phyloP scores from a whole-genome alignment of 2,113 vertebrate genomes.

The Dolichallabes microphthalmus region DNA sequence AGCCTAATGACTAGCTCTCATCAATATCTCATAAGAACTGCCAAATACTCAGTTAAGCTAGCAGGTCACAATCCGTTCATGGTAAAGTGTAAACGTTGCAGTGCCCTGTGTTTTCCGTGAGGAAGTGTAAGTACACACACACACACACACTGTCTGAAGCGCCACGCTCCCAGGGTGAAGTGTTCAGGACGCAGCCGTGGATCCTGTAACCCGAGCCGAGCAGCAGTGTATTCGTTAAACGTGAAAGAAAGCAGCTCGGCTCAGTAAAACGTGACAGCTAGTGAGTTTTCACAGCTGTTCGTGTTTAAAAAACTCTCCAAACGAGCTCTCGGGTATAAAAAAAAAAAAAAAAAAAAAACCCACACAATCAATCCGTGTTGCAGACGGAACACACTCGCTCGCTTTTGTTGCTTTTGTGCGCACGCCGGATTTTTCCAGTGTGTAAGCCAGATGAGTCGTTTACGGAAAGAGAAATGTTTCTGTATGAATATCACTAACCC shows the following conservation, averaged over 20 bases:
- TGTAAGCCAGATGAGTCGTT: slow-evolving; percentile 37
- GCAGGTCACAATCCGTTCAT: not conserved
- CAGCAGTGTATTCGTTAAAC: slow-evolving; percentile 8
- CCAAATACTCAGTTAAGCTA: not conserved
- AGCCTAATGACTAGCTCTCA: not conserved
- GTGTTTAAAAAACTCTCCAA: slow-evolving; percentile 28
- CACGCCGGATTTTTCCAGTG: slow-evolving; percentile 40
- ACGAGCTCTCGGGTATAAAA: not conserved
- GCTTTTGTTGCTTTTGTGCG: slow-evolving; percentile 20
- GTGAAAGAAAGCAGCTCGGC: slow-evolving; percentile 4
- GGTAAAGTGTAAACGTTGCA: not conserved
- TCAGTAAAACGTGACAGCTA: not conserved
- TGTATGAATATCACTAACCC: slow-evolving; percentile 38
- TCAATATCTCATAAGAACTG: not conserved
- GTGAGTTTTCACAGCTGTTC: slow-evolving; percentile 18
- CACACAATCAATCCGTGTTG: slow-evolving; percentile 15
- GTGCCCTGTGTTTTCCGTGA: not conserved
- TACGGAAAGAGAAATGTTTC: slow-evolving; percentile 52
- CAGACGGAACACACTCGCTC: slow-evolving; percentile 24
- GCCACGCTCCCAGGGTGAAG: not conserved
- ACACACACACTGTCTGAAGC: not conserved
- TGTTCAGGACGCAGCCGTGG: not conserved
- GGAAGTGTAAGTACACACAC: not conserved
- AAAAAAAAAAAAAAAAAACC: not conserved
- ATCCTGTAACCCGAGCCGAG: not conserved